Conservation (phyloP, 2,888 invertebrate genomes). For the Drosophila bunnanda region DNA sequence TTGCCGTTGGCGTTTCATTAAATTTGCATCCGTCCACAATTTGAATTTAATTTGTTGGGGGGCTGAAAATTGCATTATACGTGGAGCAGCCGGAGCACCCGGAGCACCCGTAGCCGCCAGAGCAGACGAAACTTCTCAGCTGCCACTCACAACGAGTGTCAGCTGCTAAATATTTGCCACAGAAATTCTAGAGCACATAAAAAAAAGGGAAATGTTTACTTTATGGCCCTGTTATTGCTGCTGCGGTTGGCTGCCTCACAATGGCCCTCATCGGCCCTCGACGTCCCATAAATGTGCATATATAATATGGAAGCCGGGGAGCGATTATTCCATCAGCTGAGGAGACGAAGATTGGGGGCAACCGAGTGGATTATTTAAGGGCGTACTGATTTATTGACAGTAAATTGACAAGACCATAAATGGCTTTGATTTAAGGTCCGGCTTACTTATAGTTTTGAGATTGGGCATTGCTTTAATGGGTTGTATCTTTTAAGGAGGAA, state of each 20-base stretch:
- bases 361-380: conserved; percentile 1
- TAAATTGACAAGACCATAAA: background rate
- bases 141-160: conserved; percentile 53
- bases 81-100: conserved; percentile 1
- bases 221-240: conserved; percentile 37
- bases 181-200: conserved; percentile 57
- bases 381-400: conserved; percentile 18
- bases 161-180: conserved; percentile 57
- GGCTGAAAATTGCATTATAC: conserved; percentile 65
- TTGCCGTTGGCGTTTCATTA: conserved; percentile 43
- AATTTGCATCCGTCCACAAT: conserved; percentile 57
- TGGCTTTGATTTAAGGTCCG: background rate
- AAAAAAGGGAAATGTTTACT: conserved; percentile 40
- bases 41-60: conserved; percentile 57
- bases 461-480: too few relatives aligned
- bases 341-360: background rate
- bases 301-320: background rate
- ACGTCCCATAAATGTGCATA: conserved; percentile 20
- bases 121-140: conserved; percentile 2
- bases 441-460: background rate
- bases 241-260: conserved; percentile 37
- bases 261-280: conserved; percentile 28
- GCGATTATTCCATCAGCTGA: conserved; percentile 8
- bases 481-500: too few relatives aligned
- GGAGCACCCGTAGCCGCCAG: background rate